Percentiles rank a stretch among this genome's conserved stretches.
Evolutionary conservation across 37 sponge, comb jelly and placozoan genomes (phyloP).

Genomic region (Crambe crambe): DNA sequence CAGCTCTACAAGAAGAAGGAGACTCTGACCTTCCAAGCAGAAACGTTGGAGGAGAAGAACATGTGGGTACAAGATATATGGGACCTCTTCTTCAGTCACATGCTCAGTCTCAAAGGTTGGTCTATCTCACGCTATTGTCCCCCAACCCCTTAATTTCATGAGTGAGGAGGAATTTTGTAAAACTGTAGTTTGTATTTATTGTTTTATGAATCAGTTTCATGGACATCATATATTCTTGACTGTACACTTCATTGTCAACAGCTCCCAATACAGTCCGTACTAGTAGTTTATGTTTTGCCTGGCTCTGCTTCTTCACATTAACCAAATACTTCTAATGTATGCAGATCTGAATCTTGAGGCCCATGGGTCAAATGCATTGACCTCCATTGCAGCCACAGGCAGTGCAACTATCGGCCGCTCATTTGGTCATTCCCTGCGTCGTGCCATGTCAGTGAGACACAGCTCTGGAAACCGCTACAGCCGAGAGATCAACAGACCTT

Average conservation of each 20-base stretch:
- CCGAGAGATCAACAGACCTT: background rate
- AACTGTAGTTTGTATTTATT: background rate
- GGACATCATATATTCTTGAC: background rate
- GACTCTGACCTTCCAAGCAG: slow-evolving; percentile 59
- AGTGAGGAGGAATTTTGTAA: no score
- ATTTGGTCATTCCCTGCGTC: slow-evolving; percentile 35
- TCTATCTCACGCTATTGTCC: no score
- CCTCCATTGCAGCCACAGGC: slow-evolving; percentile 16
- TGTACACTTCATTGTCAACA: background rate
- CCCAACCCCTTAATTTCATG: no score
- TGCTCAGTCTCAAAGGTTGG: slow-evolving; percentile 79
- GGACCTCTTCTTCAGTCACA: slow-evolving; percentile 72
- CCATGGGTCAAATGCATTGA: slow-evolving; percentile 26
- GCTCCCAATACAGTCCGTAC: no score
- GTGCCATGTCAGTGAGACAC: slow-evolving; percentile 28
- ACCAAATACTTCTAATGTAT: no score
- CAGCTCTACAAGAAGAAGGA: slow-evolving; percentile 59
- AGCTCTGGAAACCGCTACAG: background rate
- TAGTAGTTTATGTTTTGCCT: no score
- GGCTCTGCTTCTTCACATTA: no score
- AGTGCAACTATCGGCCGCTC: slow-evolving; percentile 16
- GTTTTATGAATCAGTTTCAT: background rate
- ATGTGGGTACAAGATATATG: slow-evolving; percentile 75
- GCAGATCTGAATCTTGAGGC: slow-evolving; percentile 35
- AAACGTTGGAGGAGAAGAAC: slow-evolving; percentile 50